Percentiles rank a stretch among this genome's conserved stretches.
Conservation (phyloP, 2,888 invertebrate species). For the Sturmia bella region DNA sequence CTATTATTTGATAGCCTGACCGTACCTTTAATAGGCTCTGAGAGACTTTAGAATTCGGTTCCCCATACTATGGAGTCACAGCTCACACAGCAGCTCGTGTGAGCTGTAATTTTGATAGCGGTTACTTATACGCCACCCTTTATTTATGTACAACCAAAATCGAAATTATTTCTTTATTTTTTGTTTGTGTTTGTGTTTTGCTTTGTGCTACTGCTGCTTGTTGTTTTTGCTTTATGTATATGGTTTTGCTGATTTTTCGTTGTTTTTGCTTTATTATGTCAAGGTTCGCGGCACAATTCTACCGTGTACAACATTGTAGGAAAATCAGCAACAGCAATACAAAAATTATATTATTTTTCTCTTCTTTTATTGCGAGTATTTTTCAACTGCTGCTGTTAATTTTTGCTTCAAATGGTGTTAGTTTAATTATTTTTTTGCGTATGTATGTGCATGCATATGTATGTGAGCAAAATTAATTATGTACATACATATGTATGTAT, state of each 20-base stretch:
- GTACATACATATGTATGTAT: no score
- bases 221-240: slow-evolving; percentile 70
- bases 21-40: no score
- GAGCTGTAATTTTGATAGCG: no score
- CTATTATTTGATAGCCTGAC: no score
- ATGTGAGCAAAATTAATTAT: no score
- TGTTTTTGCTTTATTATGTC: slow-evolving; percentile 76
- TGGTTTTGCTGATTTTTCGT: slow-evolving; percentile 43
- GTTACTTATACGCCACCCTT: no score
- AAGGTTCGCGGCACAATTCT: slow-evolving; percentile 79
- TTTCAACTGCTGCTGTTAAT: neutral
- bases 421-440: slow-evolving; percentile 4
- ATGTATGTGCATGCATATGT: neutral
- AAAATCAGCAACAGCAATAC: slow-evolving; percentile 34
- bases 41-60: no score
- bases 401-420: neutral
- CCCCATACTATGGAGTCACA: no score
- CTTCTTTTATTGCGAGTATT: neutral
- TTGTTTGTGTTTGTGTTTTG: slow-evolving; percentile 17
- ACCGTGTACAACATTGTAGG: slow-evolving; percentile 62
- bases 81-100: no score
- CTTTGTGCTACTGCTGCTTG: slow-evolving; percentile 40
- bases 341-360: slow-evolving; percentile 30
- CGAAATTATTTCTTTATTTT: slow-evolving; percentile 62
- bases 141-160: slow-evolving; percentile 45